phyloP scores from a whole-genome alignment of 2,113 vertebrate genomes.

The Condylura cristata region DNA sequence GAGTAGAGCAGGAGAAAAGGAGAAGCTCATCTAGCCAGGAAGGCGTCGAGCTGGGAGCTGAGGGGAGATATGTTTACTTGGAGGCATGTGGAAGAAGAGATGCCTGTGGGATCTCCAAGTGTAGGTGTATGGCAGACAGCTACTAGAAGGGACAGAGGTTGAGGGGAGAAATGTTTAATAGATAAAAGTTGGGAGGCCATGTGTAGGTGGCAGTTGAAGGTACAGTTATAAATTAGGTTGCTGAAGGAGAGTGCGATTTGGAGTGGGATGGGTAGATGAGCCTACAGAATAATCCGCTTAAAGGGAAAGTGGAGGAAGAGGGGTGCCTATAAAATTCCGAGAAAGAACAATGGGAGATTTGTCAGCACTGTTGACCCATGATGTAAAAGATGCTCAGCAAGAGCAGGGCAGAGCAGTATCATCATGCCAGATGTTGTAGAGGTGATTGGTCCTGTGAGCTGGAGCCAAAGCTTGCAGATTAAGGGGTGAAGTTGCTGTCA shows the following conservation, averaged over 20 bases:
- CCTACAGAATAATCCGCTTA: background rate
- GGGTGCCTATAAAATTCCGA: background rate
- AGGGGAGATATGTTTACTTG: background rate
- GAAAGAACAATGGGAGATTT: background rate
- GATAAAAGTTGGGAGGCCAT: background rate
- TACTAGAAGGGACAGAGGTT: background rate
- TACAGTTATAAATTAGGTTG: background rate
- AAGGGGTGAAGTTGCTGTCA: background rate
- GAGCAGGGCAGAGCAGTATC: no score
- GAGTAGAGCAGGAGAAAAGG: background rate
- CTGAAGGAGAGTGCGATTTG: background rate
- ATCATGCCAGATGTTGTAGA: background rate
- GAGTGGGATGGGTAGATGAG: background rate
- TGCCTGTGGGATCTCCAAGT: background rate
- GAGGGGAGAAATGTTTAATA: background rate
- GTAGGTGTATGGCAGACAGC: background rate
- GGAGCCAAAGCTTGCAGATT: background rate
- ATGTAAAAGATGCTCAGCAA: background rate
- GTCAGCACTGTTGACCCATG: background rate
- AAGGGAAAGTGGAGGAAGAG: background rate
- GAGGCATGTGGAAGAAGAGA: background rate
- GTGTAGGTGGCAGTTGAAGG: background rate
- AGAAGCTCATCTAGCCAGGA: background rate
- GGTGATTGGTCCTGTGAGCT: background rate
- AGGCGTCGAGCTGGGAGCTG: background rate